phyloP scores from a whole-genome alignment of 30 jellyfish, hydroid and myxozoan species.

The Hydra vulgaris region DNA sequence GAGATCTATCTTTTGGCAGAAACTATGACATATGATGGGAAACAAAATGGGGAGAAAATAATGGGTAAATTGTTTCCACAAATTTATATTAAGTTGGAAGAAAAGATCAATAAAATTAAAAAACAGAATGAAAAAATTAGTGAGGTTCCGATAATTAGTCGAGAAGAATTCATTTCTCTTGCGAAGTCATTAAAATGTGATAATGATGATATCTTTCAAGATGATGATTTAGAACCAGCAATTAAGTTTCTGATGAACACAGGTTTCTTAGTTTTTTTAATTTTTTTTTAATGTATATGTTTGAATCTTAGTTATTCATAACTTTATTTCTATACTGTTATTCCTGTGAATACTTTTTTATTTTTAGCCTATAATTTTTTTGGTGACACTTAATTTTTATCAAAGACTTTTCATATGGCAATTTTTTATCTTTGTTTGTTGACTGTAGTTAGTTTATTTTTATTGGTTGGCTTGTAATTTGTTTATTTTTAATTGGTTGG shows the following conservation, averaged over 20 bases:
- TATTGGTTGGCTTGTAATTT: no score
- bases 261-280: constrained; percentile 18
- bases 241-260: constrained; percentile 50
- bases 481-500: no score
- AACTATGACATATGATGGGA: constrained; percentile 47
- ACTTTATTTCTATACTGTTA: no score
- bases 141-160: constrained; percentile 40
- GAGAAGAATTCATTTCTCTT: constrained; percentile 38
- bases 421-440: no score
- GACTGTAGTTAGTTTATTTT: no score
- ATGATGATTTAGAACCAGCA: constrained; percentile 63
- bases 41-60: constrained; percentile 30
- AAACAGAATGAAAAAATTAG: constrained; percentile 25
- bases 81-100: constrained; percentile 42
- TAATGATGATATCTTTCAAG: constrained; percentile 28
- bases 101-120: constrained; percentile 24
- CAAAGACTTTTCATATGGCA: no score
- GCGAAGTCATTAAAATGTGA: constrained; percentile 30
- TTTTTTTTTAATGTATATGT: no score
- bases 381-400: no score
- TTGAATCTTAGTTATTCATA: no score
- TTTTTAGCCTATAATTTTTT: no score
- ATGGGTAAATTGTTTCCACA: constrained; percentile 71
- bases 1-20: constrained; percentile 15
- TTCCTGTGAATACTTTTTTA: no score